Base-by-base conservation (phyloP, 2,113 vertebrate genomes). In the Pseudorasbora parva region DNA sequence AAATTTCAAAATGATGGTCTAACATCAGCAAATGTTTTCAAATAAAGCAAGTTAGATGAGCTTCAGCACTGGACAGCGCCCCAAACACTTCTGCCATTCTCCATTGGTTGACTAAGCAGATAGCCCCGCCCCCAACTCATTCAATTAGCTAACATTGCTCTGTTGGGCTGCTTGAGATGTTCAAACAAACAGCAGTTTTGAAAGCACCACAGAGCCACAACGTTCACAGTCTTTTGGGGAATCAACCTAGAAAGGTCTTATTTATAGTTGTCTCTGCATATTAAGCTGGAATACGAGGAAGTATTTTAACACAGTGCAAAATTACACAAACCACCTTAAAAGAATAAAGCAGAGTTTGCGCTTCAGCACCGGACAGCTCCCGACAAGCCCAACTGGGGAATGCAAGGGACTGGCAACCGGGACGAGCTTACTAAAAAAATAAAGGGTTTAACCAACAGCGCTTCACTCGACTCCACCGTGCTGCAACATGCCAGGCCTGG, bases 401-500 rank as follows among this genome's bases (percentile, higher is more conserved):
- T 92, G 90, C 86, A 83, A 79, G 87, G 91, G 90, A 92, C 83
- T 78, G 83, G 88, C 88, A 78, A 87, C 54, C 69, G 88, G 89
- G 84, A 89, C 83, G 33, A 72, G 82, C 87, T 91, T 82, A 78
- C 85, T 86, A 89, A 85, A 87, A 88, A 91, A 74, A 72, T 72
- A 72, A 72, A 87, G 62, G 71, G 56, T 79, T 82, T 78, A 73
- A 81, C 74, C 71, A 82, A 62, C 81, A 85, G 54, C 71, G 47
- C 72, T 83, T 84, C 72, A 62, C 56, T 78, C 56, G 49, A 33
- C 86, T 75, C 19, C 41, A 59, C 71, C 88, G 89, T 87, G 89
- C 88, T 91, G 88, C 92, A 91, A 93, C 84, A 88, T 91, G 89
- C 92, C 27, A 88, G 87, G 92, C 93, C 92, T 88, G 86, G 73